A percentile compares a stretch with the other conserved stretches of the same genome.
phyloP scores from a whole-genome alignment of 2,888 invertebrate genomes.

The Plebejus argus region DNA sequence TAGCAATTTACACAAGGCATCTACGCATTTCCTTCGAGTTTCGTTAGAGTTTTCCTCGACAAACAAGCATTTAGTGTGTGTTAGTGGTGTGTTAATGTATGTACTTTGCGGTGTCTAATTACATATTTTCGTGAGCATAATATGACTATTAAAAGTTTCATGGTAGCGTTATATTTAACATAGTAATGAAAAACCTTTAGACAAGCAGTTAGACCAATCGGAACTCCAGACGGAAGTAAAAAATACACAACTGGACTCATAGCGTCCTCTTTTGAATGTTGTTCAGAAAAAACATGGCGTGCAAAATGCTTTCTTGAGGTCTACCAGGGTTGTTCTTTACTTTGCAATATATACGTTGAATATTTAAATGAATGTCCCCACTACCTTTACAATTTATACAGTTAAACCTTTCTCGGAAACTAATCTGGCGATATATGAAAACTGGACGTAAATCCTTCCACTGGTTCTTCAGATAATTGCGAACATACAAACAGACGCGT shows the following conservation, averaged over 20 bases:
- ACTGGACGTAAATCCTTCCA: not conserved
- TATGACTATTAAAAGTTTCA: not conserved
- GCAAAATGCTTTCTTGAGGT: not conserved
- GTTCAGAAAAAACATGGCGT: too few relatives aligned
- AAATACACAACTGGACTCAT: too few relatives aligned
- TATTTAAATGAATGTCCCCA: too few relatives aligned
- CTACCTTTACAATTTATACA: not conserved
- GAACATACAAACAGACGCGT: slow-evolving; percentile 1
- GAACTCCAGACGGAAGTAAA: too few relatives aligned
- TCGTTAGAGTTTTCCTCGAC: not conserved
- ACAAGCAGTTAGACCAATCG: too few relatives aligned
- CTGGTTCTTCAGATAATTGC: not conserved
- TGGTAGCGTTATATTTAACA: not conserved
- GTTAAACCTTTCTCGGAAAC: not conserved
- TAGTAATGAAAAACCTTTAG: not conserved
- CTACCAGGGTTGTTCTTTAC: not conserved
- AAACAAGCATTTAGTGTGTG: not conserved
- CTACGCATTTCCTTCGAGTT: not conserved
- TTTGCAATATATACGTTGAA: too few relatives aligned
- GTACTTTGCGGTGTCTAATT: not conserved
- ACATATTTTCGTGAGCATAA: not conserved
- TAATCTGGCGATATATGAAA: not conserved
- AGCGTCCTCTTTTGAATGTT: too few relatives aligned
- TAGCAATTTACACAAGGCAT: not conserved
- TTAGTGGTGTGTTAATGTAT: not conserved